These are phyloP conservation scores for Amphipyra berbera DNA, from an alignment of 2,888 invertebrate genomes.

Conservation along the genomic window DNA sequence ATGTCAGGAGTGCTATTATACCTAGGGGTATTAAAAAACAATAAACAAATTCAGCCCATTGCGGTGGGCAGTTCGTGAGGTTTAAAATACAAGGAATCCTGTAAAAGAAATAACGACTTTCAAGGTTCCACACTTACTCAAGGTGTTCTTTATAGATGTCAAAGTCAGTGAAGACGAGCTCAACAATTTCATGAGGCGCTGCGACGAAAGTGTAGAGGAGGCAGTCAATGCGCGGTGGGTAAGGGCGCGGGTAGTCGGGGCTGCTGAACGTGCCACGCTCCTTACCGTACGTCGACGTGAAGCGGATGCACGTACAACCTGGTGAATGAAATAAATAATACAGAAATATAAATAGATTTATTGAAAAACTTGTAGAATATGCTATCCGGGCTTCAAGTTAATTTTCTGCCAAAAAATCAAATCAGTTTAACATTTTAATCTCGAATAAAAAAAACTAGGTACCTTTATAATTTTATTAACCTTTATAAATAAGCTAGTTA, in stretches of 20 bases:
- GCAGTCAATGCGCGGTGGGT: constrained; percentile 94
- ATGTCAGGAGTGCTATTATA: too few species aligned
- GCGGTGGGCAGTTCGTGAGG: too few species aligned
- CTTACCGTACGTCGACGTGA: constrained; percentile 94
- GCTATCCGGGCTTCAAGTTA: too few species aligned
- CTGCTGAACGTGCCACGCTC: constrained; percentile 95
- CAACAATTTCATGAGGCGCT: constrained; percentile 94
- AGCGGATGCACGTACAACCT: constrained; percentile 96
- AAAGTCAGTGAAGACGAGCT: constrained; percentile 95
- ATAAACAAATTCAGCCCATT: too few species aligned
- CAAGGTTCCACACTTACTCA: constrained; percentile 91
- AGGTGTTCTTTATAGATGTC: constrained; percentile 92
- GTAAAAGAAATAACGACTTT: not conserved
- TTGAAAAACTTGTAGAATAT: too few species aligned
- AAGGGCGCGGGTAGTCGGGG: constrained; percentile 95
- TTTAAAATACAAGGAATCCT: too few species aligned
- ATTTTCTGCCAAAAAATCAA: too few species aligned
- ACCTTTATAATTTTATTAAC: too few species aligned
- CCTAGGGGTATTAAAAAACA: too few species aligned
- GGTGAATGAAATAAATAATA: constrained; percentile 60
- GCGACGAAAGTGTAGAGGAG: constrained; percentile 96
- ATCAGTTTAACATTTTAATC: too few species aligned
- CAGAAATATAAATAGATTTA: not conserved
- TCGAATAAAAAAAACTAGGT: too few species aligned
- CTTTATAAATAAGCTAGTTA: too few species aligned